A percentile compares a stretch with the other conserved stretches of the same genome.
These are phyloP conservation scores for Elymnias hypermnestra DNA, from an alignment of 1,140 invertebrate genomes.

Conservation along the genomic window DNA sequence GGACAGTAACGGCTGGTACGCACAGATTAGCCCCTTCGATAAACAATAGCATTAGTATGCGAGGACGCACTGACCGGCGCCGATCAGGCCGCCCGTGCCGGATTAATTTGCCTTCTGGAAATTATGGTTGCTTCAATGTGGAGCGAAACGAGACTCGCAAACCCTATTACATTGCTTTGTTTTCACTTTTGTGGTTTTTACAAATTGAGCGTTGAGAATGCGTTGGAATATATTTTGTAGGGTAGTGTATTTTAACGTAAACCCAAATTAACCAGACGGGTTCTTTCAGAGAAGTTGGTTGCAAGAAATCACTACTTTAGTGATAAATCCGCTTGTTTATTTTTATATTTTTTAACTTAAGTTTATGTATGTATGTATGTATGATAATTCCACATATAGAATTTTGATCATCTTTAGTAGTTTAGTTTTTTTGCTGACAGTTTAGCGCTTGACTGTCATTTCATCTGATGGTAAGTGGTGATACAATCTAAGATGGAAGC, in stretches of 20 bases:
- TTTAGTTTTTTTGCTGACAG: too few species aligned
- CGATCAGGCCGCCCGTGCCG: conserved; percentile 64
- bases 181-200: conserved; percentile 27
- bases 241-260: background rate
- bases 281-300: too few species aligned
- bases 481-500: too few species aligned
- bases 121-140: conserved; percentile 57
- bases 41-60: conserved; percentile 76
- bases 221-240: background rate
- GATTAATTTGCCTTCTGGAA: conserved; percentile 72
- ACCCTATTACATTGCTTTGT: conserved; percentile 42
- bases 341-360: too few species aligned
- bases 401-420: too few species aligned
- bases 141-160: conserved; percentile 36
- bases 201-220: conserved; percentile 2
- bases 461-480: too few species aligned
- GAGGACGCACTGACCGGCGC: conserved; percentile 67
- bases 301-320: too few species aligned
- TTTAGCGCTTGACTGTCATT: too few species aligned
- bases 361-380: too few species aligned
- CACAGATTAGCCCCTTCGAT: conserved; percentile 73
- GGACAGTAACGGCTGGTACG: conserved; percentile 70
- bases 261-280: too few species aligned
- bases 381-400: too few species aligned
- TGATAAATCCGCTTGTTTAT: too few species aligned